Conservation (phyloP, 2,113 vertebrate species). For the Crypturellus undulatus region DNA sequence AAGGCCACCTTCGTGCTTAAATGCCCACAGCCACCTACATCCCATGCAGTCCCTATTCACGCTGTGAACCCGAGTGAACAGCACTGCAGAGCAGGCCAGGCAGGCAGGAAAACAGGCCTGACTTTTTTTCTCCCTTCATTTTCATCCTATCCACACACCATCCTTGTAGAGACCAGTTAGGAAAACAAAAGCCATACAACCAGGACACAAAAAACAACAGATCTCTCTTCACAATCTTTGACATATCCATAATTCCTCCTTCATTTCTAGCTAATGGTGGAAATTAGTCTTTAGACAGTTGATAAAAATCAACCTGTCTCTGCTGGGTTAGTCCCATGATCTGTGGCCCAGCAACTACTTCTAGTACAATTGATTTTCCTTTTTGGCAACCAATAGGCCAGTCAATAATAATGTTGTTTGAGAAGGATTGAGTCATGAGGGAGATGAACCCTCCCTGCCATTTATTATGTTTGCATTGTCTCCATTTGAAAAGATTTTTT, state of each 20-base stretch:
- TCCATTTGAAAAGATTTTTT: slow-evolving; percentile 77
- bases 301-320: slow-evolving; percentile 80
- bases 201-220: slow-evolving; percentile 38
- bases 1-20: background rate
- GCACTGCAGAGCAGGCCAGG: background rate
- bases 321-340: slow-evolving; percentile 74
- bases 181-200: slow-evolving; percentile 19
- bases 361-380: slow-evolving; percentile 84
- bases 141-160: background rate
- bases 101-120: background rate
- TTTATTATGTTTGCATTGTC: slow-evolving; percentile 86
- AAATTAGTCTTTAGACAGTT: slow-evolving; percentile 79
- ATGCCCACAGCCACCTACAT: background rate
- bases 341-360: slow-evolving; percentile 76
- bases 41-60: rapidly evolving
- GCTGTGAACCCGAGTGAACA: slow-evolving; percentile 3
- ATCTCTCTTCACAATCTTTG: slow-evolving; percentile 30
- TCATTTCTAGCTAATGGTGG: slow-evolving; percentile 77
- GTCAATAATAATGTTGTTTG: slow-evolving; percentile 88
- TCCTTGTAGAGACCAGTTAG: background rate
- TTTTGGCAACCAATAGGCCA: slow-evolving; percentile 84
- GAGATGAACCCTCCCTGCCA: slow-evolving; percentile 79
- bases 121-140: background rate
- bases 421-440: slow-evolving; percentile 81
- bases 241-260: slow-evolving; percentile 71